Base-by-base conservation (phyloP, 2,113 vertebrate genomes). In the Datnioides undecimradiatus region DNA sequence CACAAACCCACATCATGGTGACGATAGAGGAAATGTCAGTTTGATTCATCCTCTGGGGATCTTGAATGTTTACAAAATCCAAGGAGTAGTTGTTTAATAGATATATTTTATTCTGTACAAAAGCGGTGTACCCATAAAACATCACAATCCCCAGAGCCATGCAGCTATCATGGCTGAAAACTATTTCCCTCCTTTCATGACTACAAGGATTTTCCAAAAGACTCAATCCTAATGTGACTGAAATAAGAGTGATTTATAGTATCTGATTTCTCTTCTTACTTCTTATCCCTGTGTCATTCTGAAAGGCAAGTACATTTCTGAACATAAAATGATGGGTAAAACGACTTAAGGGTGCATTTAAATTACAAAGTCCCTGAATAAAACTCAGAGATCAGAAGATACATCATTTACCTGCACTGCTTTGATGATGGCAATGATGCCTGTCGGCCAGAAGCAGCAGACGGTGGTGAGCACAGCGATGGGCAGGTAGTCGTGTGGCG, bases 391-490 rank as follows among this genome's bases (percentile, higher is more conserved):
- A 70, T 80, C 19, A 76, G 78, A 74, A 62, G 54, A 73, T 10
- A 17, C 4, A 10, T 13, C 41, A 41, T 87, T 80, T 48, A 97
- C 97, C 97, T 97, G 96, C 89, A 97, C 96, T 0, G 97, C 97
- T 92, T 98, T 98, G 93, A 97, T 96, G 90, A 98, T 98, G 12
- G 97, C 97, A 49, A 97, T 97, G 92, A 98, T 97, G 85, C 97
- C 97, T 0, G 97, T 97, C 2, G 97, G 97, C 97, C 97, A 98
- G 93, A 98, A 98, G 92, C 97, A 98, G 94, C 97, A 98, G 87
- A 98, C 95, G 21, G 97, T 98, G 88, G 97, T 98, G 88, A 98
- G 94, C 82, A 98, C 96, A 0, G 97, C 97, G 21, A 98, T 97
- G 91, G 97, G 97, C 92, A 97, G 95, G 91, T 98, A 98, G 92